phyloP scores from a whole-genome alignment of 2,113 vertebrate genomes.

The Oxygymnocypris stewartii region DNA sequence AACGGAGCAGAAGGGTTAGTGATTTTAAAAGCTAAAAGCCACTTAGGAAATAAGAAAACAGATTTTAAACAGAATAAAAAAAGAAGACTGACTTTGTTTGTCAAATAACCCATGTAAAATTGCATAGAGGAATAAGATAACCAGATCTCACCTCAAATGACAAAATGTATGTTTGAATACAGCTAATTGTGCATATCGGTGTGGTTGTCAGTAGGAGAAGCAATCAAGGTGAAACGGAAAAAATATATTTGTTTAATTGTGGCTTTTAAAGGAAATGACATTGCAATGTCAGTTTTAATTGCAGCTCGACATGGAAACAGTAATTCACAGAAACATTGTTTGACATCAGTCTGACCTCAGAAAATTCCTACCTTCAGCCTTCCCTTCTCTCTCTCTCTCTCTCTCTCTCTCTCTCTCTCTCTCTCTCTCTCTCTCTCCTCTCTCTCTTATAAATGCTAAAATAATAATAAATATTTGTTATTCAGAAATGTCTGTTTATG shows the following conservation, averaged over 20 bases:
- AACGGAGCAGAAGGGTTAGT: slow-evolving; percentile 31
- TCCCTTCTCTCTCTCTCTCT: neutral
- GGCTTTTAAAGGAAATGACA: neutral
- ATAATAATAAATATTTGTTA: too few species aligned
- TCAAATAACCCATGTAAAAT: slow-evolving; percentile 1
- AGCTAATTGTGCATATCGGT: slow-evolving; percentile 26
- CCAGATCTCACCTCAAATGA: slow-evolving; percentile 9
- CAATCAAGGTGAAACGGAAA: slow-evolving; percentile 21
- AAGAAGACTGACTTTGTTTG: slow-evolving; percentile 32
- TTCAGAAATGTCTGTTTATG: neutral
- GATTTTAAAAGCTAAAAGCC: slow-evolving; percentile 54
- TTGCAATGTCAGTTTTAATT: slow-evolving; percentile 25
- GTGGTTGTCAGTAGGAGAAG: slow-evolving; percentile 11
- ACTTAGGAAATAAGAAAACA: slow-evolving; percentile 46
- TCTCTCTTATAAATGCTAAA: too few species aligned
- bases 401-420: too few species aligned
- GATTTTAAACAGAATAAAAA: slow-evolving; percentile 7
- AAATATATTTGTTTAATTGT: neutral
- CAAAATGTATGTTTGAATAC: slow-evolving; percentile 24
- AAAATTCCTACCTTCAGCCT: neutral
- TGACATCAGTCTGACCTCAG: slow-evolving; percentile 12
- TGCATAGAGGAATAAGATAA: slow-evolving; percentile 1
- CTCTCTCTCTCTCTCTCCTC: too few species aligned
- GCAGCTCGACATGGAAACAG: neutral
- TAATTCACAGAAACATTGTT: neutral